Evolutionary conservation across 2,797 vertebrate species (phyloP), one percentile per base, ranked within the genome.

Genomic region (Enteromius fasciolatus): DNA sequence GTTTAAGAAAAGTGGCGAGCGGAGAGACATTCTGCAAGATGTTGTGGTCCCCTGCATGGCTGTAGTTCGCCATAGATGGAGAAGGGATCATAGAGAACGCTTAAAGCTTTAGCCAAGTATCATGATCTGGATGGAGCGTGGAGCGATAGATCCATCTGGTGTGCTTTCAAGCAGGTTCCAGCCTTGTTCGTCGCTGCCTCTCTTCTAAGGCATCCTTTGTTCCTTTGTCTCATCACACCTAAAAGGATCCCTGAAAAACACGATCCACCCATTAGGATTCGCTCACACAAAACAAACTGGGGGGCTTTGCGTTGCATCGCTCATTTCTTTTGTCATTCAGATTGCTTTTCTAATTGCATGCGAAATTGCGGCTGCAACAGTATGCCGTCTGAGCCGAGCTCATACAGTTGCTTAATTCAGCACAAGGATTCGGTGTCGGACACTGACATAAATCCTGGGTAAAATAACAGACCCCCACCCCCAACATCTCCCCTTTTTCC

Each of bases 11-110:
- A 75, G 98, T 98, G 94, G 97, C 97, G 90, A 99, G 96, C 94
- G 98, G 98, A 95, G 98, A 99, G 91, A 98, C 96, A 96, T 97
- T 98, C 96, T 99, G 98, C 95, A 99, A 96, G 97, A 98, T 97
- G 97, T 97, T 99, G 93, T 95, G 94, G 96, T 99, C 98, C 95
- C 96, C 97, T 97, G 98, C 97, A 98, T 99, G 98, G 96, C 98
- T 99, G 96, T 98, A 98, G 97, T 99, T 99, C 98, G 98, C 98
- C 98, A 99, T 99, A 99, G 98, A 98, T 99, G 95, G 97, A 98
- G 96, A 96, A 97, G 96, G 97, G 97, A 97, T 96, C 96, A 97
- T 97, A 97, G 96, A 97, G 95, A 96, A 83, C 95, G 90, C 90
- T 90, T 94, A 96, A 94, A 96, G 96, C 96, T 95, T 99, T 95